Percentiles rank a stretch among this genome's conserved stretches.
phyloP scores from a whole-genome alignment of 2,888 invertebrate species.

The Drosophila buzzatii region DNA sequence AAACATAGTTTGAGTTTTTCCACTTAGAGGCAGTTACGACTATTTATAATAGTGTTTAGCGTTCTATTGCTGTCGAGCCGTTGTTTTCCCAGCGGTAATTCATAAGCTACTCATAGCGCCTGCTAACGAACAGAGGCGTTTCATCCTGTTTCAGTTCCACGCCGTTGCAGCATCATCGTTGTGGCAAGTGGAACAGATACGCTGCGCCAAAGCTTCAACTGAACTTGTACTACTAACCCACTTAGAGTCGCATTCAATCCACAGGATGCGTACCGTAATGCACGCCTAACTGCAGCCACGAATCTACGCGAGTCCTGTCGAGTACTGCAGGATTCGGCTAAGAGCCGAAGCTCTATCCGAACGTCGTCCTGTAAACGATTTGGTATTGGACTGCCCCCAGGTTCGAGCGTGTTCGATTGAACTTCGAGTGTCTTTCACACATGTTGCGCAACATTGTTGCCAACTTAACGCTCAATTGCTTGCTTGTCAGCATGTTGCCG shows the following conservation, averaged over 20 bases:
- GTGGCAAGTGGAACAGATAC: constrained; percentile 41
- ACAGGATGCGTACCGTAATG: constrained; percentile 44
- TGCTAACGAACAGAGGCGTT: constrained; percentile 32
- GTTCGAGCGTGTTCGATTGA: constrained; percentile 45
- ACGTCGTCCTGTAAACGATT: constrained; percentile 3
- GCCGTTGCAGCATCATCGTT: background rate
- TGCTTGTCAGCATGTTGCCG: constrained; percentile 15
- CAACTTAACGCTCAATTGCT: background rate
- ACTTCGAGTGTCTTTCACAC: constrained; percentile 11
- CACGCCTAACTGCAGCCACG: constrained; percentile 53
- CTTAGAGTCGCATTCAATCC: constrained; percentile 57
- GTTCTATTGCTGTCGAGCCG: constrained; percentile 29
- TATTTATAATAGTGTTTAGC: background rate
- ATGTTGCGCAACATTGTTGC: constrained; percentile 51
- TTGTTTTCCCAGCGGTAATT: constrained; percentile 41
- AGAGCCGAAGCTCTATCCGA: constrained; percentile 26
- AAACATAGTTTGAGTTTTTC: background rate
- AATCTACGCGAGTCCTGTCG: constrained; percentile 45
- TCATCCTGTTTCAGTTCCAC: constrained; percentile 50
- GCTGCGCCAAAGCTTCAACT: constrained; percentile 72
- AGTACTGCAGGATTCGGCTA: constrained; percentile 10
- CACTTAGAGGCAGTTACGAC: background rate
- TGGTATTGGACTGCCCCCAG: constrained; percentile 24
- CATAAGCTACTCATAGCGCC: constrained; percentile 33
- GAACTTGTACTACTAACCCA: constrained; percentile 85